Evolutionary conservation across 1,140 invertebrate genomes (phyloP).

Genomic region (Monomorium pharaonis): DNA sequence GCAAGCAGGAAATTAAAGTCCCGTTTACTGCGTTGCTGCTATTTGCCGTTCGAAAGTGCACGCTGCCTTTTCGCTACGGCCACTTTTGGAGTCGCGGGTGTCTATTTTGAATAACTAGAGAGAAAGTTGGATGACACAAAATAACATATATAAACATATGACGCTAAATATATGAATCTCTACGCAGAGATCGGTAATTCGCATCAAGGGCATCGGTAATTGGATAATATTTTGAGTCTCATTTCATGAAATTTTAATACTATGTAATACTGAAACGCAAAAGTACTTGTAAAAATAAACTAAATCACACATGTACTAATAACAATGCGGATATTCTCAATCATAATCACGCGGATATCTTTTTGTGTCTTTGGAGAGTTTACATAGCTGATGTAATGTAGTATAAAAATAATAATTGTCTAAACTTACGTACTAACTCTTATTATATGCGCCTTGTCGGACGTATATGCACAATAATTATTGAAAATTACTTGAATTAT

Average conservation of each 20-base stretch:
- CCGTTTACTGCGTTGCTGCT: neutral
- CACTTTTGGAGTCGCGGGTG: slow-evolving; percentile 17
- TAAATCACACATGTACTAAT: neutral
- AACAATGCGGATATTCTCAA: slow-evolving; percentile 31
- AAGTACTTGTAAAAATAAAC: neutral
- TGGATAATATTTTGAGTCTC: neutral
- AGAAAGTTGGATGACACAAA: slow-evolving; percentile 34
- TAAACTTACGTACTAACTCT: neutral
- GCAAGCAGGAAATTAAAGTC: slow-evolving; percentile 41
- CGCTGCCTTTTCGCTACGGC: neutral
- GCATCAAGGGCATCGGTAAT: neutral
- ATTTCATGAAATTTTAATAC: neutral
- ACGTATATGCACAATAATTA: neutral
- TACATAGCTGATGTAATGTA: neutral
- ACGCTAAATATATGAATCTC: neutral
- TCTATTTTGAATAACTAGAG: slow-evolving; percentile 13
- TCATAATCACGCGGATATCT: neutral
- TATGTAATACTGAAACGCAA: neutral
- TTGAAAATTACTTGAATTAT: slow-evolving; percentile 10
- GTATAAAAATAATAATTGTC: slow-evolving; percentile 1
- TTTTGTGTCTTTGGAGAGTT: neutral
- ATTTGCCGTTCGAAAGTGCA: slow-evolving; percentile 8
- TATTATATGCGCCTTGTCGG: neutral
- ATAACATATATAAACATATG: neutral
- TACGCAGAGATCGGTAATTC: neutral